Conservation (phyloP, 2,113 vertebrate species). For the Nothocercus julius region DNA sequence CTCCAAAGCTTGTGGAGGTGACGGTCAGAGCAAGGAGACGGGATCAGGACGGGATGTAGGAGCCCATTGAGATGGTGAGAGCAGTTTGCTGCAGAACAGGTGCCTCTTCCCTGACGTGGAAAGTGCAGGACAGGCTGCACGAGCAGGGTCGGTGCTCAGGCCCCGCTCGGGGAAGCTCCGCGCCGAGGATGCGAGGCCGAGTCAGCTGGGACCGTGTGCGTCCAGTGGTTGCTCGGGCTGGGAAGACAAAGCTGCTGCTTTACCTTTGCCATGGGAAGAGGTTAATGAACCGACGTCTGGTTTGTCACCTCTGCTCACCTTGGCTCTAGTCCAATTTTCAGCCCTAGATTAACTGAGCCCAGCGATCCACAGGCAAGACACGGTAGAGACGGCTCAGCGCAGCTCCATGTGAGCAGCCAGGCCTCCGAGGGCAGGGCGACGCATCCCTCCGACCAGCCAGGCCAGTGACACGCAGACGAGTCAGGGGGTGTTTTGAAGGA, state of each 20-base stretch:
- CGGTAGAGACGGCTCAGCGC: background rate
- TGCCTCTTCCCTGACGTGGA: background rate
- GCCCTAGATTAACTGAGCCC: slow-evolving; percentile 30
- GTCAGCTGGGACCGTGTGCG: background rate
- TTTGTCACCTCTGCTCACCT: slow-evolving; percentile 50
- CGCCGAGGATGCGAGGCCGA: background rate
- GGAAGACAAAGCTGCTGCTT: background rate
- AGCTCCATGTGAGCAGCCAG: too few relatives aligned
- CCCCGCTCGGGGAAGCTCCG: background rate
- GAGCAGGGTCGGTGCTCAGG: background rate
- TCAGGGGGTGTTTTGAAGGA: background rate
- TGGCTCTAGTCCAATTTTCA: slow-evolving; percentile 59
- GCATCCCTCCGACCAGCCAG: background rate
- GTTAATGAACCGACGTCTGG: slow-evolving; percentile 38
- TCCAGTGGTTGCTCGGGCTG: rapidly evolving
- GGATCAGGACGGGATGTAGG: background rate
- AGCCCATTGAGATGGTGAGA: rapidly evolving
- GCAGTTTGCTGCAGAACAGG: background rate
- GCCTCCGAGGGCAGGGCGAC: background rate
- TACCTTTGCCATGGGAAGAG: background rate
- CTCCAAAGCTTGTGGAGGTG: background rate
- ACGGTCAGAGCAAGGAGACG: background rate
- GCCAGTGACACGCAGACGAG: background rate
- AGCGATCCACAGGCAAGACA: background rate
- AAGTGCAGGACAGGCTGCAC: background rate